Base-by-base conservation (phyloP, 1,140 invertebrate genomes). In the Drosophila kurseongensis region DNA sequence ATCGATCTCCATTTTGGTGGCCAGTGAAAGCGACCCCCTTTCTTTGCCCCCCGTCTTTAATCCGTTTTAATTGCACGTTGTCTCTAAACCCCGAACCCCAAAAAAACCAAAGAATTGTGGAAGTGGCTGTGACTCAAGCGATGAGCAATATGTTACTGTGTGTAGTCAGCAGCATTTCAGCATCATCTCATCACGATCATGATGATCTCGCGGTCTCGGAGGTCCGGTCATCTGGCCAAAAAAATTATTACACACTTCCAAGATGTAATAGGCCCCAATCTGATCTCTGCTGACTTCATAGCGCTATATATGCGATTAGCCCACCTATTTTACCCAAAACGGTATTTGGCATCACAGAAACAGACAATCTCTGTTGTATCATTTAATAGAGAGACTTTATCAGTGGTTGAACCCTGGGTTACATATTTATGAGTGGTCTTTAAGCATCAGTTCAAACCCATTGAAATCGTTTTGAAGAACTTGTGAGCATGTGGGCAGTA, bases 1-100 rank as follows among this genome's bases (percentile, higher is more conserved):
- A 62, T 65, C 50, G 41, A 67, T 35, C 36, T 36, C 47, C 47
- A 27, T 47, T 38, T 16, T 6, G 18, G 4, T 13, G 44, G 13
- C 1, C 48, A 52, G 50, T 36, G 50, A 52, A 52, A 54, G 32
- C 60, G 29, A 71, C 16, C 55, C 56, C 9, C 18, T 32, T 5
- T 41, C 56, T 67, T 32, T 13, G 16, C 23, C 35, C n/a, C 3
- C 13, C n/a, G 18, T 42, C 23, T 12, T 27, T 35, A 57, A 68
- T 50, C 62, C 68, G 65, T 72, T 69, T 69, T 71, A 71, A 71
- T 71, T 71, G 61, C 65, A 63, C 0, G n/a, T 13, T 16, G 48
- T 54, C 35, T 51, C 10, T 12, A 18, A n/a, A 16, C 27, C 29
- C 9, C 13, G 13, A 54, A 40, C 32, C 29, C 23, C 61, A 27